phyloP scores from a whole-genome alignment of 2,888 invertebrate species.

The Agrenia bidenticulata region DNA sequence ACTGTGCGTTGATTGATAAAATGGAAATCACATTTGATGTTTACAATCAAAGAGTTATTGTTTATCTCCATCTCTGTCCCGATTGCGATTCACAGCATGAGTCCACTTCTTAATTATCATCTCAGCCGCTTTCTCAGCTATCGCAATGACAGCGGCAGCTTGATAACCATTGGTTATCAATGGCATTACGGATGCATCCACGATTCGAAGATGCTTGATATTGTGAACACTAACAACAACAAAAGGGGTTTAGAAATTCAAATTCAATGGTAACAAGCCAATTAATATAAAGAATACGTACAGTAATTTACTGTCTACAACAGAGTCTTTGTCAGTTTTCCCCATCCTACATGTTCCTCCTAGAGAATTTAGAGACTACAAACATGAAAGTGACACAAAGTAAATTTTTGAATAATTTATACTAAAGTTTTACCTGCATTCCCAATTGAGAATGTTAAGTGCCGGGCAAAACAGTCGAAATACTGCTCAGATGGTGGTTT shows the following conservation, averaged over 20 bases:
- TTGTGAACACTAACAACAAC: conserved; percentile 4
- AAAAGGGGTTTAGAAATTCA: background rate
- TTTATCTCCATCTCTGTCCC: background rate
- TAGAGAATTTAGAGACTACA: conserved; percentile 1
- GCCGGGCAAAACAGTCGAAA: conserved; percentile 6
- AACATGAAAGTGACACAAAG: background rate
- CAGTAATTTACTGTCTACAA: conserved; percentile 6
- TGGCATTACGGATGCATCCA: conserved; percentile 12
- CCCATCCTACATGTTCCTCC: conserved; percentile 15
- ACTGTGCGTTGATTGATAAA: no score
- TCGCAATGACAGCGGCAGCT: conserved; percentile 1
- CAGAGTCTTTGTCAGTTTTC: conserved; percentile 6
- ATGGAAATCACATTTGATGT: no score
- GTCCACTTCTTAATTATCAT: background rate
- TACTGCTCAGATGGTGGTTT: background rate
- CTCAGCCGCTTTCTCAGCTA: conserved; percentile 10
- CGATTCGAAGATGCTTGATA: background rate
- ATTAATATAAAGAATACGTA: background rate
- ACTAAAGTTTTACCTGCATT: conserved; percentile 4
- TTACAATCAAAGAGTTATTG: no score
- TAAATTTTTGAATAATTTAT: background rate
- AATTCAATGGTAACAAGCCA: background rate
- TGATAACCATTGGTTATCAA: background rate
- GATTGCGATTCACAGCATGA: background rate
- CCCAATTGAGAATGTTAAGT: conserved; percentile 6